phyloP scores from a whole-genome alignment of 2,797 vertebrate species.

The Zalophus californianus region DNA sequence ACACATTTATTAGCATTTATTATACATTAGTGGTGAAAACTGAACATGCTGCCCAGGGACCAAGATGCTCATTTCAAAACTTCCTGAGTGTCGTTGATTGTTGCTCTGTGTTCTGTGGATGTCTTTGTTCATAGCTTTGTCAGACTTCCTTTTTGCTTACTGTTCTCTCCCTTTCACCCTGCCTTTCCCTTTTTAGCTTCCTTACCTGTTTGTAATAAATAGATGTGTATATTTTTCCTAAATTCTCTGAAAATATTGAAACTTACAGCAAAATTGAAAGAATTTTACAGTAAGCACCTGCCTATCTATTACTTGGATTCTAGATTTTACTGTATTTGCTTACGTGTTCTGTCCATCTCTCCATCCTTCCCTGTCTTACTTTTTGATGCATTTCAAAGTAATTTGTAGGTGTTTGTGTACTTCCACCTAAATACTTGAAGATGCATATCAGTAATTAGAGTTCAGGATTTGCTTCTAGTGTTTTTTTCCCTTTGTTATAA shows the following conservation, averaged over 20 bases:
- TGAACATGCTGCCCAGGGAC: background rate
- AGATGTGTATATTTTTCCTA: background rate
- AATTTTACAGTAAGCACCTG: background rate
- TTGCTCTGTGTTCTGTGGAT: background rate
- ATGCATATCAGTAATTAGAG: background rate
- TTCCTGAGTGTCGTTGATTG: background rate
- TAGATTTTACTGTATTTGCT: background rate
- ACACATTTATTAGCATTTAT: background rate
- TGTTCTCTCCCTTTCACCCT: background rate
- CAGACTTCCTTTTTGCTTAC: background rate
- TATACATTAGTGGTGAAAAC: background rate
- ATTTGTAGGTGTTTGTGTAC: background rate
- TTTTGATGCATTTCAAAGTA: background rate
- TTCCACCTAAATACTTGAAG: background rate
- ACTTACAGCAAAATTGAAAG: background rate
- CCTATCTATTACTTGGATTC: background rate
- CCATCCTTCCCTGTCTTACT: background rate
- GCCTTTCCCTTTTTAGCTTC: background rate
- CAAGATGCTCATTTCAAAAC: background rate
- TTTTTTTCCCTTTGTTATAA: background rate
- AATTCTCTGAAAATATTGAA: background rate
- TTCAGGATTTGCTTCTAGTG: background rate
- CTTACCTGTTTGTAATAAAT: background rate
- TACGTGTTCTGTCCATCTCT: background rate
- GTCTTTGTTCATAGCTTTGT: background rate